These are phyloP conservation scores for Nyctereutes procyonoides DNA, from an alignment of 2,113 vertebrate species.

Conservation along the genomic window DNA sequence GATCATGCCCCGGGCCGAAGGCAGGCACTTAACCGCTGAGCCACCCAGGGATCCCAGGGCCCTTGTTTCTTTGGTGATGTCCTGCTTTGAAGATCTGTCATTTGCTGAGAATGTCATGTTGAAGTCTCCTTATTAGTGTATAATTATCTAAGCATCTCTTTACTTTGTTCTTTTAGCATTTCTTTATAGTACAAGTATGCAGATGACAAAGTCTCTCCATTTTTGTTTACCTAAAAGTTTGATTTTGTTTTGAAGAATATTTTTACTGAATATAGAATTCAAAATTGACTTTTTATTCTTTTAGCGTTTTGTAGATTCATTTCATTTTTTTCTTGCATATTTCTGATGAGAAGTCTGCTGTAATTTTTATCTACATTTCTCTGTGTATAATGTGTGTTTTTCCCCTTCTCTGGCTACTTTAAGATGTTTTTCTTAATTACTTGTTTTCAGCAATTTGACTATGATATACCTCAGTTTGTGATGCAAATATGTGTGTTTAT, in stretches of 20 bases:
- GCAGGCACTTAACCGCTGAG: too few species aligned
- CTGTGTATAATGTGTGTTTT: not conserved
- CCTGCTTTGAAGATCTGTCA: too few species aligned
- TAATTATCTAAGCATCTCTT: too few species aligned
- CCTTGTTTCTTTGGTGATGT: too few species aligned
- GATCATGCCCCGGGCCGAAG: too few species aligned
- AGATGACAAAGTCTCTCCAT: not conserved
- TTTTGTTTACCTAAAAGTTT: not conserved
- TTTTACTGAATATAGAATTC: not conserved
- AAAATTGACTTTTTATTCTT: not conserved
- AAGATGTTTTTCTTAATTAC: not conserved
- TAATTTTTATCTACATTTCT: not conserved
- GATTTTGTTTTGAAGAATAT: not conserved
- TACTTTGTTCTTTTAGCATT: too few species aligned
- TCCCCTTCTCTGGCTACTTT: not conserved
- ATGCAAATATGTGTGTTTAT: not conserved
- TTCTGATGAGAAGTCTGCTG: not conserved
- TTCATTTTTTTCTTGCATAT: not conserved
- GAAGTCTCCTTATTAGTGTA: too few species aligned
- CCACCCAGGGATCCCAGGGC: too few species aligned
- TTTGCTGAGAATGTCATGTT: too few species aligned
- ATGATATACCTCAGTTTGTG: not conserved
- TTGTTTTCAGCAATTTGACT: not conserved
- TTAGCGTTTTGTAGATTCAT: not conserved
- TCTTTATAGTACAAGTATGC: not conserved